Percentiles rank a stretch among this genome's conserved stretches.
Conservation (phyloP, 2,888 invertebrate genomes). For the Cerceris ruficornis region DNA sequence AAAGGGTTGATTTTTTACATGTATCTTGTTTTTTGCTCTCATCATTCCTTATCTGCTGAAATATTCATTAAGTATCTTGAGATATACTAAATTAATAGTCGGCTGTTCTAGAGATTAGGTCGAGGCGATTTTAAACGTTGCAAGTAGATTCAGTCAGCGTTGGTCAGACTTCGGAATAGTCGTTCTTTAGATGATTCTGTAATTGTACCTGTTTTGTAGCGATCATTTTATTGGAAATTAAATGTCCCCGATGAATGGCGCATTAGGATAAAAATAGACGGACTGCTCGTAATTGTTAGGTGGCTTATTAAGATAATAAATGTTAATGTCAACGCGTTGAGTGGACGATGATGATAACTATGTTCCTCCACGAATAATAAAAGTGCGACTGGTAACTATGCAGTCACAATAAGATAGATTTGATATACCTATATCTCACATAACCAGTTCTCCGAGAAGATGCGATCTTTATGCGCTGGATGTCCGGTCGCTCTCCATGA, state of each 20-base stretch:
- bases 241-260: neutral
- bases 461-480: conserved; percentile 48
- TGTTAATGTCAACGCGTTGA: conserved; percentile 1
- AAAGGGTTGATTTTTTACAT: too few relatives aligned
- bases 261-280: conserved; percentile 1
- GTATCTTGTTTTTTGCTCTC: too few relatives aligned
- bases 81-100: too few relatives aligned
- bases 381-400: conserved; percentile 30
- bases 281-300: neutral
- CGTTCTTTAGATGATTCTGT: neutral
- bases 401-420: conserved; percentile 7
- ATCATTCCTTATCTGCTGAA: too few relatives aligned
- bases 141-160: conserved; percentile 20
- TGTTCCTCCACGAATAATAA: conserved; percentile 30
- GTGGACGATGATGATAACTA: neutral
- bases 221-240: neutral
- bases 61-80: too few relatives aligned
- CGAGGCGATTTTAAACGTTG: neutral
- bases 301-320: neutral
- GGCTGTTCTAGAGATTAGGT: too few relatives aligned
- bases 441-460: conserved; percentile 55
- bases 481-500: conserved; percentile 48
- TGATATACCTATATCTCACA: conserved; percentile 41
- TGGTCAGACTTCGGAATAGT: conserved; percentile 11
- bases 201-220: neutral